phyloP scores from a whole-genome alignment of 2,888 invertebrate species.

The Nysson spinosus region DNA sequence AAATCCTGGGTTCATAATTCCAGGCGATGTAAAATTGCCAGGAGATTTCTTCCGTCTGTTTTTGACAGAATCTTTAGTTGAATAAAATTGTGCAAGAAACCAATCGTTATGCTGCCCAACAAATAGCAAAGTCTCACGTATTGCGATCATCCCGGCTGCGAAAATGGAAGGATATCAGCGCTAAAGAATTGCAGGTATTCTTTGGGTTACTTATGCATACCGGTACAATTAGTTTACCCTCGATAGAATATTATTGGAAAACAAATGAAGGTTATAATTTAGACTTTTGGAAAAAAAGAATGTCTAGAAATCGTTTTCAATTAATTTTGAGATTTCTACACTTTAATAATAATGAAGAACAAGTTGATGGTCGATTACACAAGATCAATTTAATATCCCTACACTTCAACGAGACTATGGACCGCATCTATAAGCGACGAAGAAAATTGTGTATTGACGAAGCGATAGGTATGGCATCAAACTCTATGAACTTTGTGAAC shows the following conservation, averaged over 20 bases:
- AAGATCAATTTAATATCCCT: constrained; percentile 8
- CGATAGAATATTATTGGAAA: constrained; percentile 9
- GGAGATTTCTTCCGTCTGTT: constrained; percentile 10
- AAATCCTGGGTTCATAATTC: constrained; percentile 8
- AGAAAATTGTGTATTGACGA: too few relatives aligned
- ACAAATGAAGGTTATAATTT: constrained; percentile 9
- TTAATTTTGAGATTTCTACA: constrained; percentile 11
- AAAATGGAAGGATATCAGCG: constrained; percentile 8
- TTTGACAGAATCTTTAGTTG: constrained; percentile 6
- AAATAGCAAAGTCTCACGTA: constrained; percentile 11
- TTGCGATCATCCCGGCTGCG: constrained; percentile 9
- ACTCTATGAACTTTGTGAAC: constrained; percentile 5
- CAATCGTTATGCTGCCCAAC: constrained; percentile 10
- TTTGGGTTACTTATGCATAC: neutral
- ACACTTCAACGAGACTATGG: constrained; percentile 9
- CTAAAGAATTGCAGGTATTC: constrained; percentile 11
- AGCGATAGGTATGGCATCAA: too few relatives aligned
- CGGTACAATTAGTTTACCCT: constrained; percentile 8
- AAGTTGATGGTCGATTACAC: constrained; percentile 9
- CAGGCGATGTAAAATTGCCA: constrained; percentile 8
- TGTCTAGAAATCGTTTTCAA: constrained; percentile 10
- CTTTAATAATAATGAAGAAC: constrained; percentile 10
- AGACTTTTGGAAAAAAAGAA: constrained; percentile 8
- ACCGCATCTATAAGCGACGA: constrained; percentile 8
- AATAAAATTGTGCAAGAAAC: constrained; percentile 11